These are phyloP conservation scores for Brachionus koreanus DNA, from an alignment of 1,140 invertebrate species.

Conservation along the genomic window DNA sequence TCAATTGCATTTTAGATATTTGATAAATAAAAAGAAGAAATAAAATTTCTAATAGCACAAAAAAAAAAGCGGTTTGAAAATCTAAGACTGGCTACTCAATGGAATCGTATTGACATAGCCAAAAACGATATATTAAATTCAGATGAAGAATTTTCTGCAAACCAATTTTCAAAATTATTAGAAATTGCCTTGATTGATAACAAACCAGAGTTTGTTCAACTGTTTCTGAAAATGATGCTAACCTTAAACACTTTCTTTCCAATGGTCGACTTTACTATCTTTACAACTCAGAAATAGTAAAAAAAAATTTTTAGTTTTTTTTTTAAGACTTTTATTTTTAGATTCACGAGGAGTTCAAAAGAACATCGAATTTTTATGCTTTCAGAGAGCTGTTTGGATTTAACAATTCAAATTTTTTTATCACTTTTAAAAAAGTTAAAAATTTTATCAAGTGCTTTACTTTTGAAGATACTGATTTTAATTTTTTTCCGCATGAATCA, in stretches of 20 bases:
- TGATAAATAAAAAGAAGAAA: background rate
- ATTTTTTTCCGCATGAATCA: background rate
- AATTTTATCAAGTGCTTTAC: background rate
- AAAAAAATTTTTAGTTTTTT: background rate
- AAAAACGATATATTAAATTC: conserved; percentile 41
- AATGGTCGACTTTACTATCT: conserved; percentile 47
- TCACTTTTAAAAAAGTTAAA: background rate
- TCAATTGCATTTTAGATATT: too few species aligned
- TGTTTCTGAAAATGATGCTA: conserved; percentile 31
- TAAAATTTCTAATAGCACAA: background rate
- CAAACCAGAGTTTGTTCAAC: conserved; percentile 31
- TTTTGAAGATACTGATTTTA: conserved; percentile 12
- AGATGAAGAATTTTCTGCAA: conserved; percentile 43
- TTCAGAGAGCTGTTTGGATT: conserved; percentile 42
- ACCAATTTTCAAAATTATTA: conserved; percentile 53
- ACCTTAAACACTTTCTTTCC: background rate
- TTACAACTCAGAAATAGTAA: conserved; percentile 51
- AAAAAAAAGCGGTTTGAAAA: conserved; percentile 38
- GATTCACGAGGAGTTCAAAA: background rate
- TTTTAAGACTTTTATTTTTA: background rate
- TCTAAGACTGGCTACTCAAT: conserved; percentile 46
- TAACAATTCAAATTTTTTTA: background rate
- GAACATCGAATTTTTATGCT: background rate
- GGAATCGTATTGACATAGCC: conserved; percentile 46
- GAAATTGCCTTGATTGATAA: conserved; percentile 44